Percentiles rank a stretch among this genome's conserved stretches.
Conservation (phyloP, 2,888 invertebrate genomes). For the Caenorhabditis imperialis region DNA sequence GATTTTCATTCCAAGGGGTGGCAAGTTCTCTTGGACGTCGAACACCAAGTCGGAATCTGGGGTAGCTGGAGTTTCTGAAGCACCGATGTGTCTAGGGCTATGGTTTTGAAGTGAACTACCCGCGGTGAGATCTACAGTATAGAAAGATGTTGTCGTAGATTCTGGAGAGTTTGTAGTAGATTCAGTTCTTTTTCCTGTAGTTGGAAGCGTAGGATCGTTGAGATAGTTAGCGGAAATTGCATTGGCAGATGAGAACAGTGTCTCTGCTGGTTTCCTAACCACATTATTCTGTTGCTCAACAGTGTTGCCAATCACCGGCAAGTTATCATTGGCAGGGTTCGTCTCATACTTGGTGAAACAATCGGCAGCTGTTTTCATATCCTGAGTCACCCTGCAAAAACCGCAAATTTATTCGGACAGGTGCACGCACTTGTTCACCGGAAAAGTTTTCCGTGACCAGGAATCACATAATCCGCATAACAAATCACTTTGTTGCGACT, state of each 20-base stretch:
- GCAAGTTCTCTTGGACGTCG: conserved; percentile 48
- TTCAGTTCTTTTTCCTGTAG: neutral
- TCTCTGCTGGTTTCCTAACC: conserved; percentile 40
- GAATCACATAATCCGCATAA: conserved; percentile 79
- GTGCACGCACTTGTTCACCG: conserved; percentile 31
- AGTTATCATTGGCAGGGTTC: neutral
- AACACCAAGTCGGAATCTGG: conserved; percentile 8
- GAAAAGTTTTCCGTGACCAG: conserved; percentile 80
- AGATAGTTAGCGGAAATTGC: conserved; percentile 18
- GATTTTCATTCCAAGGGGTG: conserved; percentile 44
- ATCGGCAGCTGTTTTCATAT: conserved; percentile 52
- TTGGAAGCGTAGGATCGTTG: neutral
- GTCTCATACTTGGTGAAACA: conserved; percentile 48
- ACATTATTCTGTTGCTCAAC: conserved; percentile 9
- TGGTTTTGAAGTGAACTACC: conserved; percentile 5
- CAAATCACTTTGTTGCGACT: conserved; percentile 70
- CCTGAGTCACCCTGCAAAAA: conserved; percentile 55
- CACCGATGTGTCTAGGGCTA: neutral
- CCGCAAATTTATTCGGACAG: neutral
- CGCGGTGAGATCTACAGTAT: conserved; percentile 49
- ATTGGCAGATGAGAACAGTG: conserved; percentile 34
- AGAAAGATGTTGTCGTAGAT: conserved; percentile 33
- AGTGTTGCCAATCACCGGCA: conserved; percentile 11
- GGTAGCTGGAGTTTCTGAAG: conserved; percentile 47
- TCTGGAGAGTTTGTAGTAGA: conserved; percentile 1